These are phyloP conservation scores for Diprion similis DNA, from an alignment of 1,140 invertebrate genomes.

Conservation along the genomic window DNA sequence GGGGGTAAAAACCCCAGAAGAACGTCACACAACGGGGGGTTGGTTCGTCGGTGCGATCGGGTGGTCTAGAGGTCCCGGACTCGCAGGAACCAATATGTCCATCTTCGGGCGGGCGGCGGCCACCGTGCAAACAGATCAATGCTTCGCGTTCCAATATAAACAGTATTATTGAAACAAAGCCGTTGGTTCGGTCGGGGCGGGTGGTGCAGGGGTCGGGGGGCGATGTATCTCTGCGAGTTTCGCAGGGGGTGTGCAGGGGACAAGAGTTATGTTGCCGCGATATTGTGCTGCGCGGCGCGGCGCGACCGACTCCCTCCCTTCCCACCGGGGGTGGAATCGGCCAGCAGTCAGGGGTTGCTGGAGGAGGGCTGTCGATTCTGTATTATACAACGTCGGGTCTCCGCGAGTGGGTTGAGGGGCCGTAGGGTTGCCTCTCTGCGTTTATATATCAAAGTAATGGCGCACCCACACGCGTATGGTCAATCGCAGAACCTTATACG, in stretches of 20 bases:
- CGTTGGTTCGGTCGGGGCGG: constrained; percentile 1
- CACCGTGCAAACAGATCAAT: constrained; percentile 62
- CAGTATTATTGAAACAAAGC: constrained; percentile 52
- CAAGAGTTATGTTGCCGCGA: constrained; percentile 43
- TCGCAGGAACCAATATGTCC: constrained; percentile 36
- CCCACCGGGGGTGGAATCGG: constrained; percentile 10
- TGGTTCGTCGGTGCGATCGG: too few species aligned
- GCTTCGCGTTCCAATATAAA: constrained; percentile 63
- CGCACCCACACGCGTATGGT: too few species aligned
- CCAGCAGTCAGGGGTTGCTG: not conserved
- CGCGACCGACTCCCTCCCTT: constrained; percentile 1
- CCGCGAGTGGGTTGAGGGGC: not conserved
- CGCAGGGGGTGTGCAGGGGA: constrained; percentile 38
- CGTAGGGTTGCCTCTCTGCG: not conserved
- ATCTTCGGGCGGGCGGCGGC: constrained; percentile 41
- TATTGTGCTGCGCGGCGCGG: constrained; percentile 12
- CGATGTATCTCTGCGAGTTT: constrained; percentile 32
- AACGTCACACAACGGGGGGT: too few species aligned
- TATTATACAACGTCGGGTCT: constrained; percentile 5
- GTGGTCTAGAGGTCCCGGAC: too few species aligned
- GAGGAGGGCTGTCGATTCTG: constrained; percentile 4
- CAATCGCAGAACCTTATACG: too few species aligned
- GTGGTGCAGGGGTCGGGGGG: constrained; percentile 28
- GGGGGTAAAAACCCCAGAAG: too few species aligned
- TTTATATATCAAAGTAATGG: too few species aligned